These are phyloP conservation scores for Drosophila borborema DNA, from an alignment of 2,888 invertebrate species.

Conservation along the genomic window DNA sequence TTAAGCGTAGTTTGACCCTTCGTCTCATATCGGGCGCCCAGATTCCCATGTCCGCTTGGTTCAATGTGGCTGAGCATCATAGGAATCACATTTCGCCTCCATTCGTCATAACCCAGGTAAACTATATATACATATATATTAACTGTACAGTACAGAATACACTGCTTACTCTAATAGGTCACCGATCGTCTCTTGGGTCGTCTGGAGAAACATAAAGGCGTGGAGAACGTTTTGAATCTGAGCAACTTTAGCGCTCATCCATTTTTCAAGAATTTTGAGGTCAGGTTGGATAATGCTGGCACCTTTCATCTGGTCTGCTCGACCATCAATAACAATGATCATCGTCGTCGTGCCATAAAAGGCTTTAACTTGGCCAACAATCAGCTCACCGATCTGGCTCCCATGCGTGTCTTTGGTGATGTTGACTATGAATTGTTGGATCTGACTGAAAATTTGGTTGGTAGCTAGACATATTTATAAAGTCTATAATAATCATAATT, in stretches of 20 bases:
- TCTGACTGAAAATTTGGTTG: constrained; percentile 64
- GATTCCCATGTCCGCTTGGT: constrained; percentile 64
- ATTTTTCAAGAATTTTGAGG: constrained; percentile 66
- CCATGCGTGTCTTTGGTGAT: constrained; percentile 74
- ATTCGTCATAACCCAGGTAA: constrained; percentile 65
- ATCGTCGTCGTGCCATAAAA: constrained; percentile 69
- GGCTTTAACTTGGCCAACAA: constrained; percentile 78
- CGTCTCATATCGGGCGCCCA: constrained; percentile 58
- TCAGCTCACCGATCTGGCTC: constrained; percentile 67
- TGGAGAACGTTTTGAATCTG: constrained; percentile 74
- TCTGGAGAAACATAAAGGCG: constrained; percentile 61
- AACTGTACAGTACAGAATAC: not conserved
- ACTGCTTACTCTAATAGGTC: not conserved
- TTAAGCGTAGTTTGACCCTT: constrained; percentile 68
- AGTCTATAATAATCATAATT: not conserved
- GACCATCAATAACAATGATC: constrained; percentile 76
- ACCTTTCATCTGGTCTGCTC: constrained; percentile 76
- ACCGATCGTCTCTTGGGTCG: constrained; percentile 52
- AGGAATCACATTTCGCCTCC: constrained; percentile 76
- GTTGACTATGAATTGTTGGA: constrained; percentile 75
- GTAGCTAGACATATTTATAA: not conserved
- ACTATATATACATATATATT: not conserved
- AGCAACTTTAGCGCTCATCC: constrained; percentile 66
- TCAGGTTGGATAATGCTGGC: constrained; percentile 72
- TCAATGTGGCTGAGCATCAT: constrained; percentile 76